phyloP scores from a whole-genome alignment of 2,113 vertebrate species.

The Megaceryle torquata region DNA sequence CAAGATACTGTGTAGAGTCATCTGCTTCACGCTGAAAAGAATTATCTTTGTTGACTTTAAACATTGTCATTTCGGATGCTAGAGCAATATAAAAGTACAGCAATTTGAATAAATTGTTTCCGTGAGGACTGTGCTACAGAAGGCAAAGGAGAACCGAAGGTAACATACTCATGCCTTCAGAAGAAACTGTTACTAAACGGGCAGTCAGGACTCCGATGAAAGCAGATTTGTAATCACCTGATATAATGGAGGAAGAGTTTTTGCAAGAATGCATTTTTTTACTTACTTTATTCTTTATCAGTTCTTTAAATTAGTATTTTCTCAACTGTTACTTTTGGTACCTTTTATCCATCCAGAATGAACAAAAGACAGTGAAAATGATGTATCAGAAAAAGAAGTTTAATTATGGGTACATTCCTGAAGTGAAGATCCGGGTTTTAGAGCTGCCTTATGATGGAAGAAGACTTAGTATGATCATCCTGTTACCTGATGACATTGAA shows the following conservation, averaged over 20 bases:
- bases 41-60: background rate
- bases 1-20: background rate
- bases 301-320: background rate
- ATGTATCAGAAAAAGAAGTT: conserved; percentile 86
- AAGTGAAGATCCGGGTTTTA: conserved; percentile 77
- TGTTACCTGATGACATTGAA: conserved; percentile 80
- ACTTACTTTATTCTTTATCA: background rate
- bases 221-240: background rate
- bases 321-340: background rate
- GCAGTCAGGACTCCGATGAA: background rate
- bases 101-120: background rate
- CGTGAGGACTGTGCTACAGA: background rate
- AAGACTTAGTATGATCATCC: conserved; percentile 89
- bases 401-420: conserved; percentile 74
- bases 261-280: background rate
- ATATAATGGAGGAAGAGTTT: background rate
- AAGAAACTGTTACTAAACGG: background rate
- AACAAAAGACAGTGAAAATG: conserved; percentile 85
- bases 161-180: background rate
- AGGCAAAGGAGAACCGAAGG: background rate
- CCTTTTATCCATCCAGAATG: conserved; percentile 72
- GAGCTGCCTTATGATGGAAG: conserved; percentile 82
- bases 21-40: background rate
- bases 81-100: background rate
- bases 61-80: background rate